phyloP scores from a whole-genome alignment of 2,113 vertebrate genomes.

The Harpagus bidentatus region DNA sequence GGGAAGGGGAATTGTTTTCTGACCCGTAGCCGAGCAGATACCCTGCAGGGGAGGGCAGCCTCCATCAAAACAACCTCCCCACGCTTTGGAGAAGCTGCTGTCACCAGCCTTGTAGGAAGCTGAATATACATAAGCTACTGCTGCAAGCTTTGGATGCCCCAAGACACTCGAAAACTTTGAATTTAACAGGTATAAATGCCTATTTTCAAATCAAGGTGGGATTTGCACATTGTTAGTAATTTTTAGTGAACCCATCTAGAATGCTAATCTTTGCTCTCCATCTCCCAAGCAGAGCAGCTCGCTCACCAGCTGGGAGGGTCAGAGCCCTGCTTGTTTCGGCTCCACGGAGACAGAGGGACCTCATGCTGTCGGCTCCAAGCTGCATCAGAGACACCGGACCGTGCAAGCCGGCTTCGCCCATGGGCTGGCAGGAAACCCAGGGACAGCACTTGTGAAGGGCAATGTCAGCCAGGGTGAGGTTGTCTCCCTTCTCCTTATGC shows the following conservation, averaged over 20 bases:
- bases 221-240: background rate
- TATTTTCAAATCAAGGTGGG: background rate
- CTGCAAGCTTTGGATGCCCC: background rate
- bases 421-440: background rate
- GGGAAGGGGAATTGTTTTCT: background rate
- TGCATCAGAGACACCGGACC: rapidly evolving
- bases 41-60: background rate
- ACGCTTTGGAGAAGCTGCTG: rapidly evolving
- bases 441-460: rapidly evolving
- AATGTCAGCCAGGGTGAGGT: background rate
- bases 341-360: rapidly evolving
- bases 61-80: rapidly evolving
- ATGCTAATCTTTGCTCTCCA: background rate
- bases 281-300: rapidly evolving
- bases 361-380: rapidly evolving
- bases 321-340: background rate
- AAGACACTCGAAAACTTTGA: rapidly evolving
- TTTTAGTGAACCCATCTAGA: background rate
- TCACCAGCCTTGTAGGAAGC: background rate
- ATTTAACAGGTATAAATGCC: background rate
- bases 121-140: background rate
- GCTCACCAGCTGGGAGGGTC: rapidly evolving
- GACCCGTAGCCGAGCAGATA: background rate
- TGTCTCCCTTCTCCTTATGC: background rate
- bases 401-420: rapidly evolving